Evolutionary conservation across 2,888 invertebrate species (phyloP).

Genomic region (Empis stercorea): DNA sequence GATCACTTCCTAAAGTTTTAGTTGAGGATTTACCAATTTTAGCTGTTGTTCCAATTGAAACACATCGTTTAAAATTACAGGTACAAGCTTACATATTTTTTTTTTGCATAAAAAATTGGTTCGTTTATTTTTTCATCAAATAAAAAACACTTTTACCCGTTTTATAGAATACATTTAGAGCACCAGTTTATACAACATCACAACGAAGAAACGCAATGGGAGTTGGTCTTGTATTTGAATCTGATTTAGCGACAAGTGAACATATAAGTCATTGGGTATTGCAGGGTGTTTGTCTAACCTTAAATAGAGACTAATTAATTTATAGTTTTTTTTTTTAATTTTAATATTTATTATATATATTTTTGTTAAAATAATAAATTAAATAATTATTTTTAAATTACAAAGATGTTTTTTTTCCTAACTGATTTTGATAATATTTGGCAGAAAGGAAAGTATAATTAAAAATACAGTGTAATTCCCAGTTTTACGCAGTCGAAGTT

Average conservation of each 20-base stretch:
- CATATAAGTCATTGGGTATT: slow-evolving; percentile 82
- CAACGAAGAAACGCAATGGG: slow-evolving; percentile 81
- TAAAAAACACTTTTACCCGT: slow-evolving; percentile 1
- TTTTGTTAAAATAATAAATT: too few species aligned
- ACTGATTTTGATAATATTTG: too few species aligned
- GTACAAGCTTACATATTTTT: slow-evolving; percentile 36
- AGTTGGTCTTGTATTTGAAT: slow-evolving; percentile 80
- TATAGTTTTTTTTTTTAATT: neutral
- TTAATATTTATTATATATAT: neutral
- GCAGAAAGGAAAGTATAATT: too few species aligned
- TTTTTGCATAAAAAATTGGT: too few species aligned
- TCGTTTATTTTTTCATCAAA: too few species aligned
- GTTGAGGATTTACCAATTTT: slow-evolving; percentile 77
- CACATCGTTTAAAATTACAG: slow-evolving; percentile 68
- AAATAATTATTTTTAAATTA: too few species aligned
- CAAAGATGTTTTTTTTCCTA: too few species aligned
- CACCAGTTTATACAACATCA: slow-evolving; percentile 86
- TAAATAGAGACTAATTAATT: slow-evolving; percentile 60
- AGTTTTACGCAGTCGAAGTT: too few species aligned
- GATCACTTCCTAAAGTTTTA: slow-evolving; percentile 70
- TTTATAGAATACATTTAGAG: slow-evolving; percentile 66
- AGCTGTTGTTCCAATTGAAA: slow-evolving; percentile 73
- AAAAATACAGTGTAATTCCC: too few species aligned
- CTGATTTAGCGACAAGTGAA: slow-evolving; percentile 68
- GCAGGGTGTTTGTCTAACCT: slow-evolving; percentile 76